These are phyloP conservation scores for Anthoscopus minutus DNA, from an alignment of 2,113 vertebrate genomes.

Conservation along the genomic window DNA sequence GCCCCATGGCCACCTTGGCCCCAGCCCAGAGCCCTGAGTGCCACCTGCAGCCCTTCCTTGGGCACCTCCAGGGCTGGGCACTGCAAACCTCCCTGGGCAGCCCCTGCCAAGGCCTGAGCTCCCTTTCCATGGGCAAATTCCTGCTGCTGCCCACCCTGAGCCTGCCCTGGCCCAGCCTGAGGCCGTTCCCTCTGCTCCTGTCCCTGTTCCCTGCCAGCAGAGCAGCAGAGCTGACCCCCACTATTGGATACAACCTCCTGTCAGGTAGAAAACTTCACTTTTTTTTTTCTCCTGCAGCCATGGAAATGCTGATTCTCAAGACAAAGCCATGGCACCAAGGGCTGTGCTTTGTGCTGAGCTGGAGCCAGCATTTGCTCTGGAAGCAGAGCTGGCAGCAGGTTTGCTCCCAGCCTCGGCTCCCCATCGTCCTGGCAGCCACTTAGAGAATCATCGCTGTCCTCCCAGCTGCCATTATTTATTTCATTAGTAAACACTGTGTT, in stretches of 20 bases:
- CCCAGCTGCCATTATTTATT: slow-evolving; percentile 41
- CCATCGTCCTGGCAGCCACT: background rate
- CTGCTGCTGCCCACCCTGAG: background rate
- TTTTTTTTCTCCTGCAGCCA: background rate
- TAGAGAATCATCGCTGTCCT: background rate
- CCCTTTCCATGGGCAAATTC: background rate
- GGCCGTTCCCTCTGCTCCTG: background rate
- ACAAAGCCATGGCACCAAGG: background rate
- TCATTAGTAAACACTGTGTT: background rate
- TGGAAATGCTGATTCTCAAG: background rate
- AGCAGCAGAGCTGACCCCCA: fast-evolving
- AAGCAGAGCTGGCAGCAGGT: background rate
- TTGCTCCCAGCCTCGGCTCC: background rate
- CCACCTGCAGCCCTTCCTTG: background rate
- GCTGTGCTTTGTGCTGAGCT: background rate
- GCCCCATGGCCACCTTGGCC: background rate
- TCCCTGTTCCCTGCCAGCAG: background rate
- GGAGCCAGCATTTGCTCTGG: background rate
- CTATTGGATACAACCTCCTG: background rate
- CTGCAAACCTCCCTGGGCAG: background rate
- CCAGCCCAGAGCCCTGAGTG: background rate
- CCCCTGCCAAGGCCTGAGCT: too few species aligned
- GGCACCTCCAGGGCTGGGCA: background rate
- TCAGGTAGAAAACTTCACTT: background rate
- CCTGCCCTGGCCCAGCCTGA: background rate